phyloP scores from a whole-genome alignment of 2,113 vertebrate genomes.

The Stigmatopora nigra region DNA sequence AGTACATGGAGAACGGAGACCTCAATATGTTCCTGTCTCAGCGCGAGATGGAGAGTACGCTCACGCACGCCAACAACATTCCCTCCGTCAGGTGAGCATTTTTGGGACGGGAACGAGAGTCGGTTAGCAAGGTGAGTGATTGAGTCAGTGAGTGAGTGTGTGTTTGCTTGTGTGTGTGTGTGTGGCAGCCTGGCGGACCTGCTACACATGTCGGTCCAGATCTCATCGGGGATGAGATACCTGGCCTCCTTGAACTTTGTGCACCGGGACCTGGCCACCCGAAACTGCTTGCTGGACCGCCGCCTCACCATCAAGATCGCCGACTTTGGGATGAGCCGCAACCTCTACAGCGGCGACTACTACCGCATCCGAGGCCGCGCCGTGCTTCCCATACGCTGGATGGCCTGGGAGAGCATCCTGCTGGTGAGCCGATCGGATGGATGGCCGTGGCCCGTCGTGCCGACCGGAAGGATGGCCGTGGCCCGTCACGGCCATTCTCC shows the following conservation, averaged over 20 bases:
- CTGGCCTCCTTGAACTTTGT: slow-evolving; percentile 80
- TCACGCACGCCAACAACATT: slow-evolving; percentile 65
- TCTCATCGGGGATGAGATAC: slow-evolving; percentile 78
- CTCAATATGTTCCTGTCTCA: slow-evolving; percentile 76
- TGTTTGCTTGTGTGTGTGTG: neutral
- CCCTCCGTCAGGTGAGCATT: slow-evolving; percentile 56
- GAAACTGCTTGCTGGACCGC: slow-evolving; percentile 82
- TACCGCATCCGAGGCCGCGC: slow-evolving; percentile 81
- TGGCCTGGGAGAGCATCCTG: slow-evolving; percentile 84
- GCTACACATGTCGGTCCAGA: slow-evolving; percentile 80
- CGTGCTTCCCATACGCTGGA: slow-evolving; percentile 81
- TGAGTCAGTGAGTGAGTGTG: no score
- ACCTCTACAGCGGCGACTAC: slow-evolving; percentile 82
- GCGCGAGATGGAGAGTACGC: slow-evolving; percentile 74
- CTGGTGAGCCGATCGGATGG: no score
- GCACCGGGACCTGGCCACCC: slow-evolving; percentile 77
- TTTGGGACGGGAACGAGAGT: no score
- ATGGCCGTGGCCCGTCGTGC: no score
- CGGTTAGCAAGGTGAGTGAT: no score
- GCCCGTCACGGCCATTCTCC: no score
- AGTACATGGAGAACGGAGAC: slow-evolving; percentile 74
- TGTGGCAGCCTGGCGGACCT: slow-evolving; percentile 69
- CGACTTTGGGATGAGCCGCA: slow-evolving; percentile 81
- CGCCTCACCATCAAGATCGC: slow-evolving; percentile 81
- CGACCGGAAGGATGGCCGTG: no score